Evolutionary conservation across 2,113 vertebrate genomes (phyloP).

Genomic region (Varanus salvator): DNA sequence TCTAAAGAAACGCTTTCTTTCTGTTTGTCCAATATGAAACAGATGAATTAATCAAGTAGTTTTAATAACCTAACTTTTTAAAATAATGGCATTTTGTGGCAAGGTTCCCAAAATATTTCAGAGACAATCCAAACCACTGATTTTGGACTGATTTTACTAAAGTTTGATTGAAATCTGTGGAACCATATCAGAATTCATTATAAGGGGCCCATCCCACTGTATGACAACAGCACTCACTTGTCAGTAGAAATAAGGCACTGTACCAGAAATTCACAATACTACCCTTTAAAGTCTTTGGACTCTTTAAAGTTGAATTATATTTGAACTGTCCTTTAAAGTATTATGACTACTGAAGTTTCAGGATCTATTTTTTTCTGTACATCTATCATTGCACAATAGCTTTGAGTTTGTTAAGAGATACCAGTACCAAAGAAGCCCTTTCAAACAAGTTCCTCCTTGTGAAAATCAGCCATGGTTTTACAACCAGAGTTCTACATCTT

Average conservation of each 20-base stretch:
- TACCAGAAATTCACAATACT: background rate
- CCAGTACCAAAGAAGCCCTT: background rate
- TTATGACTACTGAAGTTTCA: constrained; percentile 10
- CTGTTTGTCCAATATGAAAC: constrained; percentile 24
- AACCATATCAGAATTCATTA: background rate
- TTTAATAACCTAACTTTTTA: constrained; percentile 24
- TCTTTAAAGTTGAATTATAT: no score
- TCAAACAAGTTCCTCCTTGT: background rate
- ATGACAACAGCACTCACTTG: background rate
- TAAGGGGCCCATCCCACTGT: background rate
- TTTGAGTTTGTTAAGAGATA: background rate
- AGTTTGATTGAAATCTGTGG: background rate
- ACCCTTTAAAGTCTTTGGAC: background rate
- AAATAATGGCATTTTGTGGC: constrained; percentile 38
- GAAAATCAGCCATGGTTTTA: background rate
- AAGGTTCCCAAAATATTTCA: constrained; percentile 50
- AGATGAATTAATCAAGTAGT: constrained; percentile 37
- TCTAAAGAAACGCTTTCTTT: background rate
- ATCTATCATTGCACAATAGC: background rate
- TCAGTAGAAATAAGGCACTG: fast-evolving
- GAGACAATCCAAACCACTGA: constrained; percentile 25
- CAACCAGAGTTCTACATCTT: fast-evolving
- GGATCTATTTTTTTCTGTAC: background rate
- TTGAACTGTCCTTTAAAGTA: background rate
- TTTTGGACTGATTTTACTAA: background rate